These are phyloP conservation scores for Sipha maydis DNA, from an alignment of 2,888 invertebrate genomes.

Conservation along the genomic window DNA sequence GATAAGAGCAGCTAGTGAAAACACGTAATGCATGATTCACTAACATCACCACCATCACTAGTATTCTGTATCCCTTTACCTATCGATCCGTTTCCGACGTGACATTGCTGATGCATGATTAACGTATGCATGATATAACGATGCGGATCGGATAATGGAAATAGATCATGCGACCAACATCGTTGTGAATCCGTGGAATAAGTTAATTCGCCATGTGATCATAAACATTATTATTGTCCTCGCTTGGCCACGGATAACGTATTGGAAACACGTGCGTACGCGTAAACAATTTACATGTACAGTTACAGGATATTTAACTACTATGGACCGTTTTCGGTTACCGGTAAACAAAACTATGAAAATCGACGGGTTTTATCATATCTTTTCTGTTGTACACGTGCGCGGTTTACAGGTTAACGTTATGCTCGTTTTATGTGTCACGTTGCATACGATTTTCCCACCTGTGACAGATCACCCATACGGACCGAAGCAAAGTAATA, in stretches of 20 bases:
- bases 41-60: not conserved
- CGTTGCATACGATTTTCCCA: no score
- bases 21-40: conserved; percentile 19
- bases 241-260: conserved; percentile 5
- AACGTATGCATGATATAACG: not conserved
- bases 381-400: no score
- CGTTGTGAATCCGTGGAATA: conserved; percentile 19
- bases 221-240: conserved; percentile 27
- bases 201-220: conserved; percentile 46
- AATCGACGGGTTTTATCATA: not conserved
- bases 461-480: no score
- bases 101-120: not conserved
- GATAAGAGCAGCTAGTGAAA: conserved; percentile 9
- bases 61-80: not conserved
- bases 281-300: not conserved
- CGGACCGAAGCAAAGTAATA: no score
- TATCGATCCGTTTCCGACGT: not conserved
- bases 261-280: conserved; percentile 37
- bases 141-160: conserved; percentile 22
- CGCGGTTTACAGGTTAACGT: no score
- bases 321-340: conserved; percentile 4
- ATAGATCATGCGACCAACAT: conserved; percentile 47
- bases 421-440: no score
- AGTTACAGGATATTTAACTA: no score
- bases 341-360: conserved; percentile 24